Evolutionary conservation across 2,113 vertebrate genomes (phyloP).

Genomic region (Orcinus orca): DNA sequence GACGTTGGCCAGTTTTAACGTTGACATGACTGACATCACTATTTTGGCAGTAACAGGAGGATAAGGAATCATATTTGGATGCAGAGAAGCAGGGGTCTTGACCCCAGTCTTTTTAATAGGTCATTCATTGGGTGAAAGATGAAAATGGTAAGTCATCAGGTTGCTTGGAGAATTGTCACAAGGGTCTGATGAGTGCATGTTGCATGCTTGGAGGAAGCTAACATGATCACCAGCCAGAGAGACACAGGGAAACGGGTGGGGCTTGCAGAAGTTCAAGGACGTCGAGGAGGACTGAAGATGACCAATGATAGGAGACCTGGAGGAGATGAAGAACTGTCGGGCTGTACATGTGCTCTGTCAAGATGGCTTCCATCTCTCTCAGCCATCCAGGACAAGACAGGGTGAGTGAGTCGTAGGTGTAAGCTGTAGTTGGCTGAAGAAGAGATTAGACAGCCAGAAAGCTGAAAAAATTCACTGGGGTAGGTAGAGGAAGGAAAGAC

Average conservation of each 20-base stretch:
- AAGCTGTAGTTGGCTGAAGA: neutral
- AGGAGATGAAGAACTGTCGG: neutral
- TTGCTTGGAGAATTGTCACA: neutral
- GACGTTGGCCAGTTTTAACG: neutral
- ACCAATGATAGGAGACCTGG: fast-evolving
- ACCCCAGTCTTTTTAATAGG: neutral
- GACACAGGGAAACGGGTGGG: fast-evolving
- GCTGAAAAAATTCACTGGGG: neutral
- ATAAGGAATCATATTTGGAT: neutral
- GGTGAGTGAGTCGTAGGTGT: too few relatives aligned
- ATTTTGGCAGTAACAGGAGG: neutral
- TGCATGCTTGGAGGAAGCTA: neutral
- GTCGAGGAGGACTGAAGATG: fast-evolving
- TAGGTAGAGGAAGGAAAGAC: neutral
- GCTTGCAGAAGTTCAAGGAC: fast-evolving
- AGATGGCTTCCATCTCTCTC: neutral
- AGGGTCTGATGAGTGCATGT: neutral
- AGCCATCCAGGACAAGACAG: neutral
- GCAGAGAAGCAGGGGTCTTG: neutral
- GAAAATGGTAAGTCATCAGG: neutral
- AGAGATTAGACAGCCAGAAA: neutral
- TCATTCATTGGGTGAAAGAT: neutral
- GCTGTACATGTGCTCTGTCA: neutral
- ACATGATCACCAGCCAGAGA: neutral
- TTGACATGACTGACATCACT: neutral